phyloP scores from a whole-genome alignment of 2,797 vertebrate species.

The Hemibagrus guttatus region DNA sequence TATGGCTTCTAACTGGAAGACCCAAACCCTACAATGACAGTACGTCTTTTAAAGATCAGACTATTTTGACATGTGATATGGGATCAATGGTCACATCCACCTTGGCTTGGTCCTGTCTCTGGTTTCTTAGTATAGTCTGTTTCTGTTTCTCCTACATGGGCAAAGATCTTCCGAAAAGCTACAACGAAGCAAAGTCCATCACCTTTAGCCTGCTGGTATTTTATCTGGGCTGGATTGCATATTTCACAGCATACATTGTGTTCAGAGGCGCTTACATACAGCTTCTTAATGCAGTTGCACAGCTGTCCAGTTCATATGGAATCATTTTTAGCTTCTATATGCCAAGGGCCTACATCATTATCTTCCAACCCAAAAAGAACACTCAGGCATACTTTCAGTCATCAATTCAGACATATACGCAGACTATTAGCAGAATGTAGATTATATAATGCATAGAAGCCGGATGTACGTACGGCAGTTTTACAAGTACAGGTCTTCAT shows the following conservation, averaged over 20 bases:
- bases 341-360: slow-evolving; percentile 70
- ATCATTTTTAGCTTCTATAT: slow-evolving; percentile 70
- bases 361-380: slow-evolving; percentile 69
- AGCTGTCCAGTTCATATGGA: slow-evolving; percentile 59
- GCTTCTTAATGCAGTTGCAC: slow-evolving; percentile 26
- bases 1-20: slow-evolving; percentile 51
- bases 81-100: slow-evolving; percentile 56
- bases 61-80: slow-evolving; percentile 71
- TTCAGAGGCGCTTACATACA: slow-evolving; percentile 60
- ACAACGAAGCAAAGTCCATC: slow-evolving; percentile 76
- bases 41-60: slow-evolving; percentile 58
- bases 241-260: slow-evolving; percentile 58
- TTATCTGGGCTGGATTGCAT: slow-evolving; percentile 63
- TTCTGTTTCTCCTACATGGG: slow-evolving; percentile 74
- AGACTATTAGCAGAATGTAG: slow-evolving; percentile 8
- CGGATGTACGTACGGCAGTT: not conserved
- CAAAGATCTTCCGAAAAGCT: slow-evolving; percentile 75
- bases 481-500: not conserved
- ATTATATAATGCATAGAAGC: not conserved
- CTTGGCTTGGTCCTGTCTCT: slow-evolving; percentile 49
- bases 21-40: slow-evolving; percentile 68
- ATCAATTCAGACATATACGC: slow-evolving; percentile 41
- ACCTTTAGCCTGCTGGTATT: slow-evolving; percentile 45
- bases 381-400: slow-evolving; percentile 67
- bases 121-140: slow-evolving; percentile 64